Conservation (phyloP, 2,888 invertebrate genomes). For the Aporophyla nigra region DNA sequence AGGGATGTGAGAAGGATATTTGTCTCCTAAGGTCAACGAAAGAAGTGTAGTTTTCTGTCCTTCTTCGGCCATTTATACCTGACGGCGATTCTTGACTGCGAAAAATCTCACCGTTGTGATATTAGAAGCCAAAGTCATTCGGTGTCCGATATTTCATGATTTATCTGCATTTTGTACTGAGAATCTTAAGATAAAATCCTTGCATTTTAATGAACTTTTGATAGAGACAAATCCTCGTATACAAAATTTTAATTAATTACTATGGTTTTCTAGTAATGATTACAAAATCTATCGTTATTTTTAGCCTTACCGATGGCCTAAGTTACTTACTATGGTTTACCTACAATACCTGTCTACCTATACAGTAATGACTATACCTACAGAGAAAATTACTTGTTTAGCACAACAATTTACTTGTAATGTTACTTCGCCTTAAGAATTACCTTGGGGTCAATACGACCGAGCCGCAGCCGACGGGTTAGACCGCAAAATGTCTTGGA, state of each 20-base stretch:
- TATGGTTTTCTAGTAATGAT: not conserved
- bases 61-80: constrained; percentile 64
- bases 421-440: constrained; percentile 35
- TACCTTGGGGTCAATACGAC: constrained; percentile 58
- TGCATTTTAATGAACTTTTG: not conserved
- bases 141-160: constrained; percentile 10
- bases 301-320: not conserved
- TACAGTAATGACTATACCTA: constrained; percentile 6
- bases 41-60: constrained; percentile 74
- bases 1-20: constrained; percentile 50
- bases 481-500: constrained; percentile 47
- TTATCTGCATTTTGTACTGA: not conserved
- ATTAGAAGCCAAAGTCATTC: constrained; percentile 31
- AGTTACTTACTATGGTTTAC: not conserved
- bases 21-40: constrained; percentile 72
- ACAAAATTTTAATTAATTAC: not conserved
- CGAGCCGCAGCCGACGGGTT: constrained; percentile 49
- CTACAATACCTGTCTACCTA: not conserved
- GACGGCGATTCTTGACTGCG: constrained; percentile 65
- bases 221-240: too few species aligned
- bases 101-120: constrained; percentile 53
- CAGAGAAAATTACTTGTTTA: constrained; percentile 50
- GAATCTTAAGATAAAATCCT: not conserved
- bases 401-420: constrained; percentile 54
- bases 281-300: not conserved